Evolutionary conservation across 2,797 vertebrate species (phyloP).

Genomic region (Neomorphus geoffroyi): DNA sequence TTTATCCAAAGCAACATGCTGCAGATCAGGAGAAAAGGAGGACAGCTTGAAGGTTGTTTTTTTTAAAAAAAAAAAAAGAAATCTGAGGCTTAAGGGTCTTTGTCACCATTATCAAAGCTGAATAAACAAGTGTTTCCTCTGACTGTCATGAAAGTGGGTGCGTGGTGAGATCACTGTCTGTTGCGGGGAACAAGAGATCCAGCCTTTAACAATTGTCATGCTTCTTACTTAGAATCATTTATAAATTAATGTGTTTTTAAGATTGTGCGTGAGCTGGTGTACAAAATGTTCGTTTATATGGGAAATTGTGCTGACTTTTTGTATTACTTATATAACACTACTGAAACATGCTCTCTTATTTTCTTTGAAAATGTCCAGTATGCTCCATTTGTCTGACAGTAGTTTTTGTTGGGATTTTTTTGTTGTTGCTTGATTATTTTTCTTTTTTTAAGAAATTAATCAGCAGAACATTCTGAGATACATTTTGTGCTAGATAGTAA

Average conservation of each 20-base stretch:
- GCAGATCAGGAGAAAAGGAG: background rate
- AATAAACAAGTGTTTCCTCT: slow-evolving; percentile 32
- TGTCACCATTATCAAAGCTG: slow-evolving; percentile 21
- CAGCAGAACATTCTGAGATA: background rate
- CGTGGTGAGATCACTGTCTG: background rate
- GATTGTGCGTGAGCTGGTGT: background rate
- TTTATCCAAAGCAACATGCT: background rate
- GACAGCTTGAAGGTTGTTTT: background rate
- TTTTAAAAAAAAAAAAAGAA: background rate
- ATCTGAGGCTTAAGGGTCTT: background rate
- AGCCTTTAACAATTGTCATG: background rate
- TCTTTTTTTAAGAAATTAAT: background rate
- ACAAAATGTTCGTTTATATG: background rate
- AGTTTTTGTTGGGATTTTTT: background rate
- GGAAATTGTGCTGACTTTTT: background rate
- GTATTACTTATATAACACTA: background rate
- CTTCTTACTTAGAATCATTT: background rate
- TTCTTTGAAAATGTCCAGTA: background rate
- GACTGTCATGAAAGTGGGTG: background rate
- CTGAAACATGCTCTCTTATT: background rate
- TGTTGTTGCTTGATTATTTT: background rate
- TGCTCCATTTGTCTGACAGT: background rate
- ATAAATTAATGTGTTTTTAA: background rate
- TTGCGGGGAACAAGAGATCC: background rate
- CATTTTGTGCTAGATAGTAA: slow-evolving; percentile 10